phyloP scores from a whole-genome alignment of 2,888 invertebrate species.

The Drosophila mettleri region DNA sequence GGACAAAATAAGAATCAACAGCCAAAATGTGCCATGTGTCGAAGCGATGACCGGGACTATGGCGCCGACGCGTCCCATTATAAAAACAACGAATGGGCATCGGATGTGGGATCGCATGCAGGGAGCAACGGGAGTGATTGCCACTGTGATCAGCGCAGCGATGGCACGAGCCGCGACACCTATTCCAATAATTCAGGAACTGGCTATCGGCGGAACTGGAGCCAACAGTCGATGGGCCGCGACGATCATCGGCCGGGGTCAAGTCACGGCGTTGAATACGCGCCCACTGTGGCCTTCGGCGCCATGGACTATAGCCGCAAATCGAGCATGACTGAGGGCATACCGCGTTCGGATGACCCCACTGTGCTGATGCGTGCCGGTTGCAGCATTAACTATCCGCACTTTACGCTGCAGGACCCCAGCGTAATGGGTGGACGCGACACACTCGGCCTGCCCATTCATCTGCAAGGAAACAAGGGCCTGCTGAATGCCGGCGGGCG shows the following conservation, averaged over 20 bases:
- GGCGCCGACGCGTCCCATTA: neutral
- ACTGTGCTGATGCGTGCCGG: neutral
- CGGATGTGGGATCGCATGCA: neutral
- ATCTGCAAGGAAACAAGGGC: constrained; percentile 29
- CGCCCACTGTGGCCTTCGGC: constrained; percentile 8
- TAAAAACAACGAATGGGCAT: neutral
- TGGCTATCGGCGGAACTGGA: too few species aligned
- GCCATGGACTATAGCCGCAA: neutral
- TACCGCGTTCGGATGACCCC: neutral
- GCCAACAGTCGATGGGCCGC: too few species aligned
- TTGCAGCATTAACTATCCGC: constrained; percentile 3
- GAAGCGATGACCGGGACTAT: neutral
- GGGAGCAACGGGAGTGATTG: neutral
- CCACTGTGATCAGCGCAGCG: neutral
- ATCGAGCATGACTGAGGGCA: constrained; percentile 14
- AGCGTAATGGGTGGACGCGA: constrained; percentile 19
- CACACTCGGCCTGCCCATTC: constrained; percentile 31
- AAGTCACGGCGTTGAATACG: neutral
- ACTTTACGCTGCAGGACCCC: neutral
- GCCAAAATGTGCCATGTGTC: neutral
- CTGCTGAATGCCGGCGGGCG: constrained; percentile 10
- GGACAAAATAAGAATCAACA: neutral
- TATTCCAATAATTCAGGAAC: neutral
- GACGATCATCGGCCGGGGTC: neutral
- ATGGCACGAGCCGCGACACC: too few species aligned